phyloP scores from a whole-genome alignment of 2,888 invertebrate species.

The Drosophila bunnanda region DNA sequence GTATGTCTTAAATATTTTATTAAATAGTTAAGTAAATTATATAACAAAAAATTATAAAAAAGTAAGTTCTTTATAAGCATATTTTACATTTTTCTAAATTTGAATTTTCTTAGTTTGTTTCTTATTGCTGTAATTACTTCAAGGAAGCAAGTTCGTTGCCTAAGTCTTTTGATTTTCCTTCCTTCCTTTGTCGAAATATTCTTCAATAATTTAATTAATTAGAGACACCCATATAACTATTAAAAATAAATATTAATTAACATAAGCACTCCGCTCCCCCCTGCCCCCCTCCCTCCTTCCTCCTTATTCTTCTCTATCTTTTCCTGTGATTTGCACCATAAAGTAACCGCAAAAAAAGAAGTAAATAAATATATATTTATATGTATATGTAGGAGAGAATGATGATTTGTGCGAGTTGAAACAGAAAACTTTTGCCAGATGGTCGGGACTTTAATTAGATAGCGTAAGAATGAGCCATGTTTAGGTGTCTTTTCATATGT shows the following conservation, averaged over 20 bases:
- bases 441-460: constrained; percentile 37
- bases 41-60: background rate
- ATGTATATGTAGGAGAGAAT: background rate
- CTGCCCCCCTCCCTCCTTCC: background rate
- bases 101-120: too few species aligned
- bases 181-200: background rate
- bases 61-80: too few species aligned
- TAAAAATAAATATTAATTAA: constrained; percentile 18
- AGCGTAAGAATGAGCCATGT: constrained; percentile 28
- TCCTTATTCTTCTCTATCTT: background rate
- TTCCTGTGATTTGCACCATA: constrained; percentile 3
- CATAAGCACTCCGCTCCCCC: background rate
- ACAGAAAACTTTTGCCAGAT: constrained; percentile 44
- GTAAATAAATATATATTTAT: constrained; percentile 3
- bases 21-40: background rate
- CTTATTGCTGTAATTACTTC: background rate
- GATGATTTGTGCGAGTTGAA: constrained; percentile 37
- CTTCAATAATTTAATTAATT: background rate
- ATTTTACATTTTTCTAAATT: too few species aligned
- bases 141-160: constrained; percentile 51
- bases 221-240: background rate
- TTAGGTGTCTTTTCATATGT: constrained; percentile 12
- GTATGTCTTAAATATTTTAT: too few species aligned
- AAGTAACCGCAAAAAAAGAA: constrained; percentile 18
- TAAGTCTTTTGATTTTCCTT: constrained; percentile 58